Evolutionary conservation across 2,888 invertebrate species (phyloP), one percentile per base, ranked within the genome.

Genomic region (Ophraella communa): DNA sequence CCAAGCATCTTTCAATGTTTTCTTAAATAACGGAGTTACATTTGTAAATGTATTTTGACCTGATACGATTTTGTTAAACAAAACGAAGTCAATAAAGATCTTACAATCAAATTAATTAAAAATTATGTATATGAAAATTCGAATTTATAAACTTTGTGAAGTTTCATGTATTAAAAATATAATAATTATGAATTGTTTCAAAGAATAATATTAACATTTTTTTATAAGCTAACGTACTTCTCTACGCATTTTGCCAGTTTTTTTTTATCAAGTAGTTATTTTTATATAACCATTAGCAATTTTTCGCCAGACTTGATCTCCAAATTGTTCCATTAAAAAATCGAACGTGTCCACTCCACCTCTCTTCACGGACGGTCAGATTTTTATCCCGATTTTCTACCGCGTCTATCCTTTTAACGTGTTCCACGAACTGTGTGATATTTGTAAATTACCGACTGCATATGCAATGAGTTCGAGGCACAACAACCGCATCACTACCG

Each of bases 391-490:
- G 62, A 62, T 62, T 62, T 49, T 56, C 62, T 49, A 35, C 4
- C 42, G 30, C 51, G 52, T 42, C 27, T 55, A 47, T 56, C 51
- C 62, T 62, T 62, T 56, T 56, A 62, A 51, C 56, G 56, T 65
- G 52, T 61, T 65, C 56, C 52, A 33, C 61, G 65, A 65, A 65
- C 65, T 61, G 57, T 58, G 54, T 57, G 58, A 62, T 62, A 58
- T 58, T 62, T 55, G 65, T 45, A 62, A 62, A 62, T 58, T 23
- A 49, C 57, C 42, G 45, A 58, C 53, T 65, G 65, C 58, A 65
- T 54, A 65, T 62, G 65, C 65, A 54, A 65, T 59, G 55, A 64
- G 64, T 49, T 55, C 64, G 52, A 30, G 62, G 49, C 49, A 17
- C 49, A 51, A 51, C 49, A 51, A 51, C 49, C 49, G 27, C 49